Evolutionary conservation across 2,113 vertebrate genomes (phyloP), one percentile per base, ranked within the genome.

Genomic region (Egretta garzetta): DNA sequence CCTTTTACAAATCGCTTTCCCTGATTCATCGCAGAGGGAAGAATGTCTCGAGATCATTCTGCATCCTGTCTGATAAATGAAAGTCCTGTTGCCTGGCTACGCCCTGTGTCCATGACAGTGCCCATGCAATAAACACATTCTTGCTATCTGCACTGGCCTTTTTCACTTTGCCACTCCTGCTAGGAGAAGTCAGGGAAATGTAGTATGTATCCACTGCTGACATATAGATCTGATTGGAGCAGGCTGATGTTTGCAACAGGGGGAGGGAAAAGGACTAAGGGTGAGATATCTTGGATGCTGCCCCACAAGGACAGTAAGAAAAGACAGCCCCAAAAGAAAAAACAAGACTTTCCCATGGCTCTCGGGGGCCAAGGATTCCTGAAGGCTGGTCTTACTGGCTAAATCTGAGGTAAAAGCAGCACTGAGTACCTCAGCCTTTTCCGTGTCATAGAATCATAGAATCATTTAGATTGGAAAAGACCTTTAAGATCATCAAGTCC

Each of bases 1-100:
- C 15, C 19, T 83, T 86, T 83, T 83, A 13, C 43, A 96, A 24
- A 68, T 60, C 52, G 4, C 49, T 80, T 86, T 64, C 24, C 16
- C 21, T 19, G 55, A 50, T 64, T 70, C 76, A 39, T 84, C 77
- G 33, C 49, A 81, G 33, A 53, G 24, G 16, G 41, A 91, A 75
- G n/a, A 74, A 72, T 0, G 0, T 43, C n/a, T 41, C 60, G 37
- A 87, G 26, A 59, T 47, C 5, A 2, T 79, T 89, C 73, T 71
- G 52, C 1, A 1, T 28, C 47, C 50, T 67, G 64, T n/a, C 47
- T 81, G 60, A 91, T 28, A 87, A 93, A 93, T 62, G 9, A 85
- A 91, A 24, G 30, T 32, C 45, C 26, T 62, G 93, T 94, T 96
- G 92, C 95, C 84, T 91, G 90, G 87, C 90, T 94, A 91, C 20